A percentile compares a stretch with the other conserved stretches of the same genome.
Evolutionary conservation across 2,113 vertebrate species (phyloP).

Genomic region (Labeo catla): DNA sequence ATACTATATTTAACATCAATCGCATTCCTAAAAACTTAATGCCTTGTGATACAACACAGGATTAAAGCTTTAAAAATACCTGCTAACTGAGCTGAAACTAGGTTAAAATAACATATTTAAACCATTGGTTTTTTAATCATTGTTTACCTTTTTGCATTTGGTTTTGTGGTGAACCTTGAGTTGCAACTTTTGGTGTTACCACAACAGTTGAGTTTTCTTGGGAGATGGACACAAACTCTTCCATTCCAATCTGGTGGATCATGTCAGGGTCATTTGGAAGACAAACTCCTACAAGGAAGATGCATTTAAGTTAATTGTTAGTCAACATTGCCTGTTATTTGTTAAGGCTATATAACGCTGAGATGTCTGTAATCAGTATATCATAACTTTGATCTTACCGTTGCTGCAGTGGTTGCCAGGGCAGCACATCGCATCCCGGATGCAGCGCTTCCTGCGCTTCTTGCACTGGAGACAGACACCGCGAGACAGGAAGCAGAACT

Average conservation of each 20-base stretch:
- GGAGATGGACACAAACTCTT: constrained; percentile 61
- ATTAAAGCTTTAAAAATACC: neutral
- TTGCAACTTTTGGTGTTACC: constrained; percentile 66
- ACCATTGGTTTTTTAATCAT: neutral
- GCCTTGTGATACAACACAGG: neutral
- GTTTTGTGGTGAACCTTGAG: constrained; percentile 69
- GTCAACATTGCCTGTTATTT: neutral
- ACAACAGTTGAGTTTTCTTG: constrained; percentile 67
- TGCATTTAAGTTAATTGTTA: neutral
- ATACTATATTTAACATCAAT: neutral
- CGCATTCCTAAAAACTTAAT: neutral
- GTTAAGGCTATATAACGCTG: neutral
- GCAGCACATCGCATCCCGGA: constrained; percentile 84
- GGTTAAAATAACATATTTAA: neutral
- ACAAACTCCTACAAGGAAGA: constrained; percentile 77
- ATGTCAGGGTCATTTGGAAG: constrained; percentile 71
- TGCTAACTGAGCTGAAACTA: neutral
- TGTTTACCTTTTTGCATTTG: constrained; percentile 76
- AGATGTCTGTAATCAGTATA: neutral
- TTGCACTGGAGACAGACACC: constrained; percentile 79
- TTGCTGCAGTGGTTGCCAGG: constrained; percentile 82
- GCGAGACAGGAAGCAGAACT: constrained; percentile 75
- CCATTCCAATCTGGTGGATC: constrained; percentile 68
- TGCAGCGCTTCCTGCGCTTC: constrained; percentile 82
- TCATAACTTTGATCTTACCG: constrained; percentile 71